phyloP scores from a whole-genome alignment of 2,888 invertebrate genomes.

The Nycteola revayana region DNA sequence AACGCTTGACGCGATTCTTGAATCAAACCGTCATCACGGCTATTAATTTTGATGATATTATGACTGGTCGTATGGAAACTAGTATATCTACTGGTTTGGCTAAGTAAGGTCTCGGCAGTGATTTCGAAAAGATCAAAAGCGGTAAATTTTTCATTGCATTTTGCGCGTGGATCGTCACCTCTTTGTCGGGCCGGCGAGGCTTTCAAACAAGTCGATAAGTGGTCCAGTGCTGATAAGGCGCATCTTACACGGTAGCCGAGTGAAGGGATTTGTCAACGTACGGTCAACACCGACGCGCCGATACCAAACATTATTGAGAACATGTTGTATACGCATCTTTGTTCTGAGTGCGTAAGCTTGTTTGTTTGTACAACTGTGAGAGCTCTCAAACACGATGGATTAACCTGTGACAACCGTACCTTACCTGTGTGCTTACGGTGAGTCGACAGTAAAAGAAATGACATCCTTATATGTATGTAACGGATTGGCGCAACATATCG shows the following conservation, averaged over 20 bases:
- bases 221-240: slow-evolving; percentile 61
- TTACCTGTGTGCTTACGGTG: no score
- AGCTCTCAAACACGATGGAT: slow-evolving; percentile 13
- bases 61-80: no score
- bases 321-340: slow-evolving; percentile 41
- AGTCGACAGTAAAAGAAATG: slow-evolving; percentile 1
- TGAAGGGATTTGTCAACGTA: slow-evolving; percentile 72
- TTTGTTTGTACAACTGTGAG: slow-evolving; percentile 19
- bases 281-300: slow-evolving; percentile 58
- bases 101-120: slow-evolving; percentile 32
- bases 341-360: slow-evolving; percentile 31
- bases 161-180: slow-evolving; percentile 68
- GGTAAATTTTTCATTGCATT: slow-evolving; percentile 47
- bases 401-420: not conserved
- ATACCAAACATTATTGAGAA: slow-evolving; percentile 33
- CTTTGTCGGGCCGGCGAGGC: slow-evolving; percentile 68
- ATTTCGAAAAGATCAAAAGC: slow-evolving; percentile 5
- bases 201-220: slow-evolving; percentile 67
- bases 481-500: no score
- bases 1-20: slow-evolving; percentile 35
- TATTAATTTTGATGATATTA: slow-evolving; percentile 18
- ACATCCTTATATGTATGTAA: no score
- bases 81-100: no score
- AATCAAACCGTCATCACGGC: slow-evolving; percentile 29
- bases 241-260: slow-evolving; percentile 67